Evolutionary conservation across 1,140 invertebrate genomes (phyloP).

Genomic region (Saccostrea glomerata): DNA sequence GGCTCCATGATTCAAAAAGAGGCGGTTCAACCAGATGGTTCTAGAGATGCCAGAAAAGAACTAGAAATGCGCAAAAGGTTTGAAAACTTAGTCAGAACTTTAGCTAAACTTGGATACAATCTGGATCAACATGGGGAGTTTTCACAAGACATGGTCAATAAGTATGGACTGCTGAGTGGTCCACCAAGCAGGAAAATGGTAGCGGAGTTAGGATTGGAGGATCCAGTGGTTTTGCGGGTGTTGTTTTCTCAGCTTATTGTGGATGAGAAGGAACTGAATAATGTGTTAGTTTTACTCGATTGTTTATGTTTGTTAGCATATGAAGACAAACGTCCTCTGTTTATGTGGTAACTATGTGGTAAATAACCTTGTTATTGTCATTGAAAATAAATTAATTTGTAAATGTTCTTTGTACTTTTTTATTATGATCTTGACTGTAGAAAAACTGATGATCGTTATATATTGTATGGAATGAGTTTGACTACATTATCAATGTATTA

Average conservation of each 20-base stretch:
- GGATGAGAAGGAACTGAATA: conserved; percentile 53
- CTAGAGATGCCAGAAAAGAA: conserved; percentile 47
- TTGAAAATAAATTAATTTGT: neutral
- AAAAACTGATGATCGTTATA: neutral
- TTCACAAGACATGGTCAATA: conserved; percentile 69
- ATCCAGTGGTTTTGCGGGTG: conserved; percentile 57
- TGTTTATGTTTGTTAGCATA: conserved; percentile 66
- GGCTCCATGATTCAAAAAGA: conserved; percentile 65
- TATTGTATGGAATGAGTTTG: neutral
- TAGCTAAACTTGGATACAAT: conserved; percentile 61
- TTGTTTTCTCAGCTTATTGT: conserved; percentile 58
- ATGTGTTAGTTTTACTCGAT: conserved; percentile 65
- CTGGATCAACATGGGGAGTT: conserved; percentile 62
- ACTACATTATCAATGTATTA: neutral
- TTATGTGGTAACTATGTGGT: conserved; percentile 62
- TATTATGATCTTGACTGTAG: neutral
- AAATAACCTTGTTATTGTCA: neutral
- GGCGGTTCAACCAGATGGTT: conserved; percentile 40
- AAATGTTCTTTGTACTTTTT: neutral
- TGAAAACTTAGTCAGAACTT: conserved; percentile 52
- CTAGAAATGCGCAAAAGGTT: conserved; percentile 57
- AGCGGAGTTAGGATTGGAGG: conserved; percentile 56
- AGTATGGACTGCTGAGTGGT: conserved; percentile 66
- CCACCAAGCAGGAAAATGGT: conserved; percentile 57
- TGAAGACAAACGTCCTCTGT: conserved; percentile 64